phyloP scores from a whole-genome alignment of 2,888 invertebrate genomes.

The Rhynchonema sp. region DNA sequence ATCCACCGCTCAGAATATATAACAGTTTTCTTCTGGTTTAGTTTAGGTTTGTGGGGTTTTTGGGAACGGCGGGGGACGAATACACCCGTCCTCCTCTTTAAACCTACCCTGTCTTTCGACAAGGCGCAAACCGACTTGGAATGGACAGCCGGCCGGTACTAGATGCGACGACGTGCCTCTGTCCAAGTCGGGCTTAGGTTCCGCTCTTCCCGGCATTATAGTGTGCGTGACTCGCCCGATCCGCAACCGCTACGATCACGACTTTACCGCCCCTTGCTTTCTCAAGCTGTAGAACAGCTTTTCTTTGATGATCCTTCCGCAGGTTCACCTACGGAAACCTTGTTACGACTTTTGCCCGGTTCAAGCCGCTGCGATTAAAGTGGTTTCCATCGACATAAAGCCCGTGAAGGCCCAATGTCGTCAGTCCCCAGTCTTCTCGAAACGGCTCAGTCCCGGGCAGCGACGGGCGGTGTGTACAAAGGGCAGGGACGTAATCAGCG shows the following conservation, averaged over 20 bases:
- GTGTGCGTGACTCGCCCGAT: background rate
- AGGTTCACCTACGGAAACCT: background rate
- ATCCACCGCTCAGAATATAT: background rate
- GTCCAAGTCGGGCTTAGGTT: background rate
- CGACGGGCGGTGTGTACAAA: background rate
- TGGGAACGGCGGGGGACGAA: background rate
- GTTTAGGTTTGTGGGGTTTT: background rate
- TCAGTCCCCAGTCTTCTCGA: background rate
- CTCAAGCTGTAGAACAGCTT: background rate
- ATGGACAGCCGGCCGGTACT: background rate
- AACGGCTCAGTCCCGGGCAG: background rate
- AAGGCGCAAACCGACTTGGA: background rate
- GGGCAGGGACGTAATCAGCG: background rate
- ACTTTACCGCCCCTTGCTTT: background rate
- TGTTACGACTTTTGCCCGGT: background rate
- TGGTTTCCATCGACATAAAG: background rate
- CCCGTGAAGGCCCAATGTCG: background rate
- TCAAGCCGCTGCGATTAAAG: background rate
- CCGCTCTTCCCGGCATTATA: background rate
- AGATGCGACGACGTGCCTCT: slow-evolving; percentile 1
- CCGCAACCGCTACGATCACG: background rate
- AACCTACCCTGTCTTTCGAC: background rate
- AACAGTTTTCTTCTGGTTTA: background rate
- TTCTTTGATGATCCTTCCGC: background rate
- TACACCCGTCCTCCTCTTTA: background rate